phyloP scores from a whole-genome alignment of 2,113 vertebrate genomes.

The Bostrychus sinensis region DNA sequence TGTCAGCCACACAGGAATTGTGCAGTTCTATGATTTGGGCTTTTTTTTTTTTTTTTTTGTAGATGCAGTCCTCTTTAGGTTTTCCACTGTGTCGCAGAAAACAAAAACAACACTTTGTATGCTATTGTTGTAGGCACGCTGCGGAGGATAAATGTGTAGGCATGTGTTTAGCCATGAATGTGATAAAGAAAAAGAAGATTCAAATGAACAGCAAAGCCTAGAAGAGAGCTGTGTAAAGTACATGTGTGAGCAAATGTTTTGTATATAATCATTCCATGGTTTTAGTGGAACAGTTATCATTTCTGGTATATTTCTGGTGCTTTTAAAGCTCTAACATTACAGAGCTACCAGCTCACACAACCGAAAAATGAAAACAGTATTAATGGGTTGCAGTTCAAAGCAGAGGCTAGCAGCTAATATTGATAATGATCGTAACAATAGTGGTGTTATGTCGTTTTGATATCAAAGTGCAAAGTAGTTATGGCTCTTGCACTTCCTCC shows the following conservation, averaged over 20 bases:
- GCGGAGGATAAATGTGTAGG: slow-evolving; percentile 55
- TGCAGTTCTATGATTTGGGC: slow-evolving; percentile 63
- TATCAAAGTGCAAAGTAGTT: neutral
- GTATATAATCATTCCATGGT: neutral
- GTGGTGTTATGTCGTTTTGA: neutral
- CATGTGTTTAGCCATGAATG: slow-evolving; percentile 47
- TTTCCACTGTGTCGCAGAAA: slow-evolving; percentile 51
- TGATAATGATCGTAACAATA: neutral
- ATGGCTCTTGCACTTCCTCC: no score
- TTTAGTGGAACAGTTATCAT: neutral
- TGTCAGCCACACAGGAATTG: slow-evolving; percentile 58
- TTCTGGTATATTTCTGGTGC: no score
- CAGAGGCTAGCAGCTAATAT: neutral
- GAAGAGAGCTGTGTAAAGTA: slow-evolving; percentile 22
- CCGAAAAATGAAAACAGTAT: neutral
- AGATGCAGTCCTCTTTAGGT: slow-evolving; percentile 61
- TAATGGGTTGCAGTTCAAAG: neutral
- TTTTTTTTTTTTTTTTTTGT: slow-evolving; percentile 52
- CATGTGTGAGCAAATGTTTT: slow-evolving; percentile 8
- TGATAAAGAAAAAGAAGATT: slow-evolving; percentile 31
- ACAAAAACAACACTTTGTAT: slow-evolving; percentile 54
- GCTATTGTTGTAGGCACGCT: slow-evolving; percentile 36
- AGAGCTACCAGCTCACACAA: neutral
- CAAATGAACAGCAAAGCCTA: slow-evolving; percentile 2
- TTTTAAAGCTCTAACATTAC: neutral